A percentile compares a stretch with the other conserved stretches of the same genome.
Conservation (phyloP, 2,797 vertebrate genomes). For the Orestias chungarensis region DNA sequence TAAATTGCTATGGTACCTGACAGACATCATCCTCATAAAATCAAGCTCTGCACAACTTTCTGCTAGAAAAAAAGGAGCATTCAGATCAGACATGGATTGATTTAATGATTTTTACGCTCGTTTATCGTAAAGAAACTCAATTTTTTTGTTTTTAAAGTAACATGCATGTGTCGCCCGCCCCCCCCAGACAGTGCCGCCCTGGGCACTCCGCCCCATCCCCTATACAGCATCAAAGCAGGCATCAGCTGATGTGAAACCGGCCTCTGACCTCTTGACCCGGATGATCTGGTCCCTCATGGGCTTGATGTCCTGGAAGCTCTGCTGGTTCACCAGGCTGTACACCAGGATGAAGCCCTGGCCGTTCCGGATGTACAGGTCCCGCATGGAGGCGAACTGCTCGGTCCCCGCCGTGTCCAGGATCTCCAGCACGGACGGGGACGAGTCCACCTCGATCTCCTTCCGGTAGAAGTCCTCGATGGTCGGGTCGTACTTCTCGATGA, state of each 20-base stretch:
- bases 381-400: constrained; percentile 96
- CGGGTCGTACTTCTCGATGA: constrained; percentile 97
- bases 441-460: constrained; percentile 98
- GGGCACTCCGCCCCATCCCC: not conserved
- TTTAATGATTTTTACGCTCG: too few relatives aligned
- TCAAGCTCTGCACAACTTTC: not conserved
- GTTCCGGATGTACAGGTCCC: constrained; percentile 95
- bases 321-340: constrained; percentile 95
- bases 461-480: constrained; percentile 91
- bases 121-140: not conserved
- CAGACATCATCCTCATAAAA: too few relatives aligned
- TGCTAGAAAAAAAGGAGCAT: too few relatives aligned
- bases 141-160: not conserved
- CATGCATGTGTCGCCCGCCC: not conserved
- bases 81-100: too few relatives aligned
- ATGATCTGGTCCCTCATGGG: constrained; percentile 98
- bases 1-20: too few relatives aligned
- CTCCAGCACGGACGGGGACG: constrained; percentile 93
- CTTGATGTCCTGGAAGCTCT: constrained; percentile 95
- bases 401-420: constrained; percentile 95
- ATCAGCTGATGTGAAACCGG: too few relatives aligned
- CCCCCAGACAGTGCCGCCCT: not conserved
- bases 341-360: constrained; percentile 96
- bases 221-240: too few relatives aligned
- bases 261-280: constrained; percentile 89